Evolutionary conservation across 2,113 vertebrate species (phyloP).

Genomic region (Dicrurus megarhynchus): DNA sequence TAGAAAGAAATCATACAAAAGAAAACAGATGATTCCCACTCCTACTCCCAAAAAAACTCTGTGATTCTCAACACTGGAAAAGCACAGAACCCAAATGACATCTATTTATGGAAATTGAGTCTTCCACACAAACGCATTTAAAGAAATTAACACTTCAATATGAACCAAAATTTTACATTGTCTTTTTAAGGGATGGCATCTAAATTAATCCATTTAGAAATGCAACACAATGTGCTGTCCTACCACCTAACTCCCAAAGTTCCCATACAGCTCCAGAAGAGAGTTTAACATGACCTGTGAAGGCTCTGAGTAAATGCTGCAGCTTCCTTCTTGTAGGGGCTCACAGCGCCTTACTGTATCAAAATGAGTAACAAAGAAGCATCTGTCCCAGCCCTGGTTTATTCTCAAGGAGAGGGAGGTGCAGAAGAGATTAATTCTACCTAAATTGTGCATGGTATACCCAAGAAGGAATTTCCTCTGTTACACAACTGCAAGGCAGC

Average conservation of each 20-base stretch:
- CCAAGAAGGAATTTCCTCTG: background rate
- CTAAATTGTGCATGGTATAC: background rate
- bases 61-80: background rate
- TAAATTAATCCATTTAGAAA: background rate
- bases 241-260: background rate
- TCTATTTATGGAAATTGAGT: background rate
- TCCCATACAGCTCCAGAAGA: background rate
- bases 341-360: background rate
- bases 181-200: background rate
- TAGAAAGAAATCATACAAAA: background rate
- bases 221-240: background rate
- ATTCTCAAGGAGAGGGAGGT: background rate
- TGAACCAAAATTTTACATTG: background rate
- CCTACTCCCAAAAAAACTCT: fast-evolving
- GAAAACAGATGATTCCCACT: background rate
- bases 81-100: background rate
- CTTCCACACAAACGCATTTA: background rate
- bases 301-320: background rate
- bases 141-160: background rate
- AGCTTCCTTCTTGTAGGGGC: background rate
- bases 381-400: background rate
- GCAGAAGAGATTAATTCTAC: background rate
- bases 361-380: background rate
- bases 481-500: background rate
- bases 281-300: background rate